Base-by-base conservation (phyloP, 2,113 vertebrate species). In the Phaethornis superciliosus region DNA sequence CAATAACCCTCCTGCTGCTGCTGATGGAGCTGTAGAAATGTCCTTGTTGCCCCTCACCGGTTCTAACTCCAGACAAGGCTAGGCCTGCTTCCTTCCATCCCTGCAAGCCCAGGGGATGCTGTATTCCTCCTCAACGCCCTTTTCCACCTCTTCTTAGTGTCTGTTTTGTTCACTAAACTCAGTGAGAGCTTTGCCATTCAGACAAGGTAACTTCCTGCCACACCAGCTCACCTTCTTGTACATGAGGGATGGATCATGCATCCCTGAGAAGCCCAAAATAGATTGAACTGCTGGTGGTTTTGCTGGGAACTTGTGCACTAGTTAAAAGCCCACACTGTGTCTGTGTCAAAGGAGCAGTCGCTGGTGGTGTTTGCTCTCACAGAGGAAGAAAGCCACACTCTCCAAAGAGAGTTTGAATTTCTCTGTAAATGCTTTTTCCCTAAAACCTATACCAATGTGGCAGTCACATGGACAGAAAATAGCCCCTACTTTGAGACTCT, bases 231-330 rank as follows among this genome's bases (percentile, higher is more conserved):
- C n/a, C 33, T 71, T 68, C 47, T 67, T 51, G 47, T 42, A 47
- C 8, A 2, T 20, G 27, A 37, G 26, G 0, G 0, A 71, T 37
- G 1, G 1, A 72, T 30, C 14, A 11, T 4, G 5, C 13, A n/a
- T 21, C 58, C 62, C 44, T 42, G 13, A 28, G 26, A 47, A 93
- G 78, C 20, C 26, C 28, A n/a, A 56, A 93, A 60, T 0, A 76
- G 37, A 22, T 33, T 21, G 58, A 4, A 40, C 37, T n/a, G 51
- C 13, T 28, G 15, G 8, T 59, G 46, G 10, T 44, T 92, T 75
- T 77, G 30, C 27, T 67, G 30, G n/a, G 46, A 85, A 51, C 35
- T 56, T 71, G 63, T 72, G 10, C 32, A 18, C n/a, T 47, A 47
- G 20, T 68, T 89, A 71, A 89, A 88, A 78, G 56, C 15, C 44